phyloP scores from a whole-genome alignment of 2,888 invertebrate genomes.

The Nasonovia ribisnigri region DNA sequence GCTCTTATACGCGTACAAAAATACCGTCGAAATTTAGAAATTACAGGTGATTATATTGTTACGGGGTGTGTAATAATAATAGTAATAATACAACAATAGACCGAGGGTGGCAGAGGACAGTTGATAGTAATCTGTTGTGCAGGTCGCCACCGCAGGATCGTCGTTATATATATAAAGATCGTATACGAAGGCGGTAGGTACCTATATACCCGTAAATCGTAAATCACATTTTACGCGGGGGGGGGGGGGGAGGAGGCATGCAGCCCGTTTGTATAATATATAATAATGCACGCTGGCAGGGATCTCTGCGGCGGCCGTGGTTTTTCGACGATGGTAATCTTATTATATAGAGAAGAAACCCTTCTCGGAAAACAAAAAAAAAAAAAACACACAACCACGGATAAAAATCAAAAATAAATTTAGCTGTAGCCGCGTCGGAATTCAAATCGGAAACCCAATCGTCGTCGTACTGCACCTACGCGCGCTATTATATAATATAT shows the following conservation, averaged over 20 bases:
- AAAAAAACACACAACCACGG: conserved; percentile 14
- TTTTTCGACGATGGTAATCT: conserved; percentile 59
- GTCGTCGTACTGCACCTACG: background rate
- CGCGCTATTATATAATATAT: background rate
- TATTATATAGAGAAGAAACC: conserved; percentile 46
- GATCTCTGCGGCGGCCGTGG: background rate
- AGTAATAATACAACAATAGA: conserved; percentile 42
- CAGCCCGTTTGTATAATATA: background rate
- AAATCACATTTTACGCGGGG: conserved; percentile 55
- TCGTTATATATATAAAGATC: background rate
- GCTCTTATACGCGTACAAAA: background rate
- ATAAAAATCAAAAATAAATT: conserved; percentile 52
- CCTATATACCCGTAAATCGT: conserved; percentile 38
- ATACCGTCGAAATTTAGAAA: conserved; percentile 40
- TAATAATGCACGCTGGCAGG: conserved; percentile 11
- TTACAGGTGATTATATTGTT: conserved; percentile 63
- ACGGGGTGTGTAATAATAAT: conserved; percentile 48
- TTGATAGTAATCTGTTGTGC: conserved; percentile 62
- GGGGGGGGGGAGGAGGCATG: background rate
- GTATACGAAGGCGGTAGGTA: background rate
- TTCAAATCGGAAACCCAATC: conserved; percentile 58
- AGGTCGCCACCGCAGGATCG: conserved; percentile 60
- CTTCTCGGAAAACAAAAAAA: conserved; percentile 58
- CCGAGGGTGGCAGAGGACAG: conserved; percentile 61
- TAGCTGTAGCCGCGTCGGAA: conserved; percentile 34